Base-by-base conservation (phyloP, 2,888 invertebrate species). In the Rhingia campestris region DNA sequence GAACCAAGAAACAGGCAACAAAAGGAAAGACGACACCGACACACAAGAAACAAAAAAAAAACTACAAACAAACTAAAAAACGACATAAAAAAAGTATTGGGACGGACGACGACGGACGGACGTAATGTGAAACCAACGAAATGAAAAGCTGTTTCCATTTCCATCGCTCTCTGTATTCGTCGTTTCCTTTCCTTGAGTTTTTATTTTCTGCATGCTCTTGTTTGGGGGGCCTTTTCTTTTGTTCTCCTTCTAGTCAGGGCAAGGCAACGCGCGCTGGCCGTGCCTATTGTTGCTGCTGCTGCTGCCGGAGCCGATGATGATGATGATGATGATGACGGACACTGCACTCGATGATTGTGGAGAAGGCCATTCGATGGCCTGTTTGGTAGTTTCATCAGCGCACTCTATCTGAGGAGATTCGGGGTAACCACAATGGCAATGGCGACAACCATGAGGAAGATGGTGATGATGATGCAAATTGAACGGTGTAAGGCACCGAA, bases 371-470 rank as follows among this genome's bases (percentile, higher is more conserved):
- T 56, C 76, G 53, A 61, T 69, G 69, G 61, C 76, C 69, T 54
- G 76, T 61, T 76, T 63, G 69, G 61, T 32, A 53, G 39, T 63
- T 69, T 37, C 69, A 56, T 43, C 41, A 59, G 53, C 22, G 6
- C 22, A 5, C 39, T 53, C 33, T 35, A 41, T 67, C 47, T 39
- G 51, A 39, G 39, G 69, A 61, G 76, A 76, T 76, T 76, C 69
- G 69, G 69, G 76, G 59, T 59, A 76, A 56, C 76, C 69, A 76
- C 76, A 76, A 69, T 76, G 76, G 56, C 76, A 63, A 69, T 69
- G 69, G 69, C 61, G 61, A 61, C 69, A 76, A 56, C 67, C 53
- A 64, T 53, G 58, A 59, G 49, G 49, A 73, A 64, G 64, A 72
- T 72, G 77, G 53, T 69, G 47, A 77, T 14, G 56, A 66, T 45